Conservation (phyloP, 2,113 vertebrate species). For the Parus major region DNA sequence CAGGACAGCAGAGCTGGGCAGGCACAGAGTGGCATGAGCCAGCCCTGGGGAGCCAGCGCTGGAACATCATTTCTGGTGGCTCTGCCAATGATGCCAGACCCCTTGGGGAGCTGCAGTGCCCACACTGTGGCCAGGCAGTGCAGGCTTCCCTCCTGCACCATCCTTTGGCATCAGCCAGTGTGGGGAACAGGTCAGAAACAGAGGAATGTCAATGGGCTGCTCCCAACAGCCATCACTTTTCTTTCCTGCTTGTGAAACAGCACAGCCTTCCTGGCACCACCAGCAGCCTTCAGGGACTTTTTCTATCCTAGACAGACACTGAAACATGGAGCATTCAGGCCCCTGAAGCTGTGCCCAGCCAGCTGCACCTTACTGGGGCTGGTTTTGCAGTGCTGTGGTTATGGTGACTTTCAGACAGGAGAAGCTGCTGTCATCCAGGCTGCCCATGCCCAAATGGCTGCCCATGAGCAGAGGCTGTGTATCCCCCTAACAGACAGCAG, state of each 20-base stretch:
- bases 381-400: background rate
- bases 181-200: background rate
- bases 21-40: fast-evolving
- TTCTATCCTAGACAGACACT: background rate
- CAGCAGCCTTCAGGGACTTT: background rate
- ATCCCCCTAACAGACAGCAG: background rate
- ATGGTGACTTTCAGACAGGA: background rate
- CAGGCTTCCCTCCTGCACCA: background rate
- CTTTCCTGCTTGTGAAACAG: background rate
- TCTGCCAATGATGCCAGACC: background rate
- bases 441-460: fast-evolving
- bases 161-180: background rate
- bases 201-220: background rate
- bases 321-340: fast-evolving
- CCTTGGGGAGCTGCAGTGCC: background rate
- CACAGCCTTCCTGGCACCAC: background rate
- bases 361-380: background rate
- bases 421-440: background rate
- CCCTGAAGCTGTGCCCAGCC: background rate
- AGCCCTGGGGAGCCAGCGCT: fast-evolving
- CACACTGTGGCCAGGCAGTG: background rate
- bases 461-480: background rate
- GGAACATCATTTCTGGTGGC: background rate
- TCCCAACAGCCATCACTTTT: background rate
- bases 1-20: background rate